Base-by-base conservation (phyloP, 1,140 invertebrate genomes). In the Lethrus apterus region DNA sequence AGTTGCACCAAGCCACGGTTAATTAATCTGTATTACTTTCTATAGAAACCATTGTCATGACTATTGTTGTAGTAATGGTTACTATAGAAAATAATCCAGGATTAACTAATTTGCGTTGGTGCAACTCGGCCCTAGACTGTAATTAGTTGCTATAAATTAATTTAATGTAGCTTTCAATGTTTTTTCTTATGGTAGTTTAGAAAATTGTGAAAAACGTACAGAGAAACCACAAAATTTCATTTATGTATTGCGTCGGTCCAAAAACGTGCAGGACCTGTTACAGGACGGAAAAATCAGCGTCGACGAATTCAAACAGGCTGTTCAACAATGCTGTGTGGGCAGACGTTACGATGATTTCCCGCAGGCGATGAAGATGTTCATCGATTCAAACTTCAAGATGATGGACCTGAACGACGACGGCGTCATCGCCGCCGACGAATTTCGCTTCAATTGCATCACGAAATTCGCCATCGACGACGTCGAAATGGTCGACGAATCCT, bases 361-460 rank as follows among this genome's bases (percentile, higher is more conserved):
- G 2, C 68, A 81, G 62, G 80, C 83, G 1, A 82, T 86, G 79
- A 85, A 80, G 57, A 81, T 83, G 62, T 88, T 89, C 57, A 89
- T 89, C 57, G 84, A 86, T 58, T 79, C 79, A 33, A 84, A 86
- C 63, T 89, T 88, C 60, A 82, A 79, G 55, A 75, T 86, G 66
- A 78, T 87, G 19, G 86, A 89, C 53, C 74, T 88, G 21, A 86
- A 89, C 57, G 77, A 76, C 44, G 86, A 89, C 57, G 86, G 86
- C 2, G 71, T 86, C 3, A 78, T 89, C 32, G 82, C 75, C 18
- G 68, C 84, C 1, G 83, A 89, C 33, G 86, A 89, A 70, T 89
- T 79, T 68, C 76, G 86, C 52, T 86, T 86, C 57, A 86, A 86
- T 64, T 86, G 85, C 55, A 80, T 87, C 17, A 78, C 80, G 42